phyloP scores from a whole-genome alignment of 2,797 vertebrate species.

The Enteromius anoplus region DNA sequence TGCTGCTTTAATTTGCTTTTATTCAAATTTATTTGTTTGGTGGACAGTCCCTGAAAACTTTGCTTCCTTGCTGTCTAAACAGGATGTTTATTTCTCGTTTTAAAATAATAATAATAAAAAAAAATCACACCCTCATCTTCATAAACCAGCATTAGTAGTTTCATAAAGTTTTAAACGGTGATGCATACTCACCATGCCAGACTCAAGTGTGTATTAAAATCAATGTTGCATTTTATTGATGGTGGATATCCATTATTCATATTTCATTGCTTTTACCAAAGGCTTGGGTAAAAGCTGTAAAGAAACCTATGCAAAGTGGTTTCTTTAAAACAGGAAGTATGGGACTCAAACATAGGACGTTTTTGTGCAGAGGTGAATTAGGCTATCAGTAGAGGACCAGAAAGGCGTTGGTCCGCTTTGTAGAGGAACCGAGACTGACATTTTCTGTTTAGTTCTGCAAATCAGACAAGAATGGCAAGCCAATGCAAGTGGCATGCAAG shows the following conservation, averaged over 20 bases:
- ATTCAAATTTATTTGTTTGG: constrained; percentile 13
- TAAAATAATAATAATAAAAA: background rate
- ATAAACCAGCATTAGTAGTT: background rate
- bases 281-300: background rate
- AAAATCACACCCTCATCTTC: background rate
- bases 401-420: background rate
- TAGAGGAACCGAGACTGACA: constrained; percentile 34
- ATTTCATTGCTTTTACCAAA: background rate
- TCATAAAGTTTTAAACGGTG: background rate
- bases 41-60: background rate
- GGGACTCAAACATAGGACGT: constrained; percentile 1
- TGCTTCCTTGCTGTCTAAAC: background rate
- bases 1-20: constrained; percentile 8
- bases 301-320: background rate
- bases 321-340: constrained; percentile 47
- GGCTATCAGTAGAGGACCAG: constrained; percentile 13
- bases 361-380: background rate
- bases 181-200: background rate
- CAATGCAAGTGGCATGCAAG: background rate
- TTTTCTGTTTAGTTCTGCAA: constrained; percentile 15
- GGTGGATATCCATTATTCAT: background rate
- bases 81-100: background rate
- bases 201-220: background rate
- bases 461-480: background rate
- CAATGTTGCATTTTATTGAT: background rate